These are phyloP conservation scores for Eidolon helvum DNA, from an alignment of 2,113 vertebrate genomes.

Conservation along the genomic window DNA sequence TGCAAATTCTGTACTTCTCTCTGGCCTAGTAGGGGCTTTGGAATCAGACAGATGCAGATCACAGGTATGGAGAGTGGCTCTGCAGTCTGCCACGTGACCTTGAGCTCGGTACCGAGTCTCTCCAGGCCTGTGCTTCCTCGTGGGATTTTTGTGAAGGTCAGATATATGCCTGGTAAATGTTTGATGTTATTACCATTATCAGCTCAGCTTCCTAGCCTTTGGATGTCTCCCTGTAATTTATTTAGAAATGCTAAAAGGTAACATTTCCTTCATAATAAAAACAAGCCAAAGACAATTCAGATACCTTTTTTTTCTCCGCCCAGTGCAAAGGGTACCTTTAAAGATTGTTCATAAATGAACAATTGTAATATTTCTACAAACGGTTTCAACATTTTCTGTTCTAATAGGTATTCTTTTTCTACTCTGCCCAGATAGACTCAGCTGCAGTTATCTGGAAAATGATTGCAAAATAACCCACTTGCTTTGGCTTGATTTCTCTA, in stretches of 20 bases:
- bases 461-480: constrained; percentile 42
- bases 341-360: background rate
- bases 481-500: background rate
- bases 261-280: constrained; percentile 31
- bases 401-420: background rate
- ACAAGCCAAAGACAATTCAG: background rate
- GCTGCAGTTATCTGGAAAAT: constrained; percentile 34
- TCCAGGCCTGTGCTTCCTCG: background rate
- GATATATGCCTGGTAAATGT: background rate
- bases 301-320: background rate
- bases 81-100: background rate
- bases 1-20: background rate
- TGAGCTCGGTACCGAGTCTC: background rate
- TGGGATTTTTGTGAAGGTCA: background rate
- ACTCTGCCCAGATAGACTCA: constrained; percentile 4
- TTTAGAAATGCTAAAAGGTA: constrained; percentile 1
- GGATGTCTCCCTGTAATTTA: background rate
- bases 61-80: background rate
- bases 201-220: background rate
- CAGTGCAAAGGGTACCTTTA: background rate
- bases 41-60: background rate
- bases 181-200: background rate
- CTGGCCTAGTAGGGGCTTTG: background rate
- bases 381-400: background rate
- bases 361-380: constrained; percentile 10